Conservation (phyloP, 1,140 invertebrate genomes). For the Eurosta solidaginis region DNA sequence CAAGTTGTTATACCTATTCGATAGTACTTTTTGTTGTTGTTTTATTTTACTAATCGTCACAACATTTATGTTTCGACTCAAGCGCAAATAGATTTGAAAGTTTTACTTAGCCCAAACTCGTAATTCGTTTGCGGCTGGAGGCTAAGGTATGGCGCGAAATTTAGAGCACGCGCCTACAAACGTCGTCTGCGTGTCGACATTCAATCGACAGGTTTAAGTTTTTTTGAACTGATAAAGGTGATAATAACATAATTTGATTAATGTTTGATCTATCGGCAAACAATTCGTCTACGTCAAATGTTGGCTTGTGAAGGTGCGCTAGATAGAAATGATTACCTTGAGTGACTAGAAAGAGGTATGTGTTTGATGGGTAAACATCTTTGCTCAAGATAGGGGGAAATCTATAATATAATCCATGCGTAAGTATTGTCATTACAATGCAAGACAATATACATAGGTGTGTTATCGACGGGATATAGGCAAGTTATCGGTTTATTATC, state of each 20-base stretch:
- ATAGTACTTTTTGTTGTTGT: not conserved
- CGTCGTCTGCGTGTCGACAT: not conserved
- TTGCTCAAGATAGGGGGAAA: no score
- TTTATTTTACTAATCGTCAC: not conserved
- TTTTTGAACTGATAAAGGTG: not conserved
- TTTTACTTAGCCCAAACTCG: not conserved
- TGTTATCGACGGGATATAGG: no score
- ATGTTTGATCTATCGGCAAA: not conserved
- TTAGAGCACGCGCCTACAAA: conserved; percentile 14
- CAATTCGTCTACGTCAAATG: not conserved
- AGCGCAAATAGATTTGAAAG: conserved; percentile 14
- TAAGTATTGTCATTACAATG: no score
- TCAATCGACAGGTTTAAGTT: conserved; percentile 4
- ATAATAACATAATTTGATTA: conserved; percentile 23
- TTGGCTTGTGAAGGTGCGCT: not conserved
- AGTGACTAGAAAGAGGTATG: no score
- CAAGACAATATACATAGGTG: no score
- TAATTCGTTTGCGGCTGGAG: not conserved
- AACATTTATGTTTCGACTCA: not conserved
- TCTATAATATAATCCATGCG: no score
- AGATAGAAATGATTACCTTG: no score
- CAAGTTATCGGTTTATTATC: no score
- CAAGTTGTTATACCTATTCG: no score
- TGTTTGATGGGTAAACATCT: no score
- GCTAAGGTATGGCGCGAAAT: not conserved